Evolutionary conservation across 2,888 invertebrate species (phyloP).

Genomic region (Pachydiplax longipennis): DNA sequence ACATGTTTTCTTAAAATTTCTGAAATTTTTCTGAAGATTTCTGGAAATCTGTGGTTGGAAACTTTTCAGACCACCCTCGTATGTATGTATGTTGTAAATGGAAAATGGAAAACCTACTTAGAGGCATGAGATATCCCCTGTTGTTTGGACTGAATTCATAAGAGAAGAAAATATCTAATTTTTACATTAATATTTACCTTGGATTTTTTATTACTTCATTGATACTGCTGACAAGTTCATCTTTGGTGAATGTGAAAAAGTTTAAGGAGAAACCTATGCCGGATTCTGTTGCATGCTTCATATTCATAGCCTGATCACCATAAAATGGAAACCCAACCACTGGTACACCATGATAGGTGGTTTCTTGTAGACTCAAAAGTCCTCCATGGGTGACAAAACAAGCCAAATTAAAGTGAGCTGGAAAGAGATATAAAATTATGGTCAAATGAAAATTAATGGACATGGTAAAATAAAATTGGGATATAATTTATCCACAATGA

Average conservation of each 20-base stretch:
- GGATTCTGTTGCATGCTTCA: slow-evolving; percentile 59
- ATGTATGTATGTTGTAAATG: too few relatives aligned
- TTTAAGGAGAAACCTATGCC: slow-evolving; percentile 62
- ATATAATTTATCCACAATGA: too few relatives aligned
- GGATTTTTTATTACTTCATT: slow-evolving; percentile 60
- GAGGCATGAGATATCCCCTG: too few relatives aligned
- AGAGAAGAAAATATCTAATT: too few relatives aligned
- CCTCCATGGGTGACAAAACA: slow-evolving; percentile 74
- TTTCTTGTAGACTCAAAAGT: slow-evolving; percentile 69
- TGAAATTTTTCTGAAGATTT: too few relatives aligned
- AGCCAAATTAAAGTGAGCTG: slow-evolving; percentile 66
- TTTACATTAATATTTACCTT: slow-evolving; percentile 51
- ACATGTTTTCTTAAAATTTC: too few relatives aligned
- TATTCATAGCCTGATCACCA: slow-evolving; percentile 64
- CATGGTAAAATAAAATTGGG: too few relatives aligned
- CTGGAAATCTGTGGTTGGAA: too few relatives aligned
- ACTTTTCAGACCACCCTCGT: too few relatives aligned
- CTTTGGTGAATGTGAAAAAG: slow-evolving; percentile 61
- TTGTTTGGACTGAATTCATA: too few relatives aligned
- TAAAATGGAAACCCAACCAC: slow-evolving; percentile 64
- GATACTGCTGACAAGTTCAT: slow-evolving; percentile 57
- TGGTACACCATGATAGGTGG: slow-evolving; percentile 68
- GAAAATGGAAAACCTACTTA: too few relatives aligned
- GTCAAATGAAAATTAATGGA: too few relatives aligned
- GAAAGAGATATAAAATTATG: slow-evolving; percentile 49